These are phyloP conservation scores for Echinarachnius parma DNA, from an alignment of 53 echinoderm and acorn worm genomes.

Conservation along the genomic window DNA sequence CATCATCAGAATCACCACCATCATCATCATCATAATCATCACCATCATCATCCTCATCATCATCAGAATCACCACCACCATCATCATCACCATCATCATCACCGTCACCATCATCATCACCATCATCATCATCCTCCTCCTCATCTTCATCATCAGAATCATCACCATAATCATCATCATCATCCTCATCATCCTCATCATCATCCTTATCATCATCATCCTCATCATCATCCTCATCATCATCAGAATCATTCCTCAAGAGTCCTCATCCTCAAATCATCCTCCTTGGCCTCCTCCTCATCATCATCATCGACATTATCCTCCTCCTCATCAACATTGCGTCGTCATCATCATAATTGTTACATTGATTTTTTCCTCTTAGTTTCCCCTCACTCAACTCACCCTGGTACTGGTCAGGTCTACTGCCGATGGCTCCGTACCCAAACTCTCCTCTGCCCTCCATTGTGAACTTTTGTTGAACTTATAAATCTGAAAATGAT, in stretches of 20 bases:
- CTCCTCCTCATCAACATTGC: neutral
- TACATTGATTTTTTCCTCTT: no score
- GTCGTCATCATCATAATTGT: no score
- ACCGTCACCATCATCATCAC: neutral
- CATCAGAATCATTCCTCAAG: neutral
- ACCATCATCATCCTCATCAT: constrained; percentile 18
- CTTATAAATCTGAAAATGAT: no score
- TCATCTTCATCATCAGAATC: constrained; percentile 3
- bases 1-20: neutral
- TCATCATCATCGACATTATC: neutral
- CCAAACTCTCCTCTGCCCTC: constrained; percentile 71
- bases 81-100: neutral
- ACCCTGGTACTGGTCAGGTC: constrained; percentile 22
- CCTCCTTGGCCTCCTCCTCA: no score
- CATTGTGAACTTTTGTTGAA: no score
- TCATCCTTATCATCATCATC: neutral
- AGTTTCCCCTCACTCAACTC: no score
- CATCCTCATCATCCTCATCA: neutral
- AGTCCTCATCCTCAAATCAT: neutral
- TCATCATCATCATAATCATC: neutral
- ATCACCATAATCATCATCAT: neutral
- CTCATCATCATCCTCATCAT: neutral
- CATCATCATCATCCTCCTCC: constrained; percentile 3
- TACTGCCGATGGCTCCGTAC: constrained; percentile 58
- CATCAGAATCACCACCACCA: constrained; percentile 2